Percentiles rank a stretch among this genome's conserved stretches.
phyloP scores from a whole-genome alignment of 2,797 vertebrate species.

The Iguana delicatissima region DNA sequence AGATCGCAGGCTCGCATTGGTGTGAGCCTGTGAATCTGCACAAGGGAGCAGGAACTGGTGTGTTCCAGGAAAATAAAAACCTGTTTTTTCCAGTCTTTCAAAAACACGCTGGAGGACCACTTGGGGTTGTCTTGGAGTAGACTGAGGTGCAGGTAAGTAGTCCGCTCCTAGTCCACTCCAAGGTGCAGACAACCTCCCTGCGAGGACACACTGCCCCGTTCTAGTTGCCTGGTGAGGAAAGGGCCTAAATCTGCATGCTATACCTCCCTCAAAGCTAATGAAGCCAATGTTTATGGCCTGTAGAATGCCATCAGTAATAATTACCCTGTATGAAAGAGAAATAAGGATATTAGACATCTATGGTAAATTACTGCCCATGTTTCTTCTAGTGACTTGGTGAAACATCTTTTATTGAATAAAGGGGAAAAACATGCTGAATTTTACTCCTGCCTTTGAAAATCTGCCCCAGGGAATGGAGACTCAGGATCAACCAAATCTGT shows the following conservation, averaged over 20 bases:
- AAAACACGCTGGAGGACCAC: too few relatives aligned
- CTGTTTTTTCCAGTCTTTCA: too few relatives aligned
- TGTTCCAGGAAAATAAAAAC: too few relatives aligned
- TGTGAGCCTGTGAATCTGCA: too few relatives aligned
- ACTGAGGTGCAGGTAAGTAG: too few relatives aligned
- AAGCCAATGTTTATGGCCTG: conserved; percentile 43
- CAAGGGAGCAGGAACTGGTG: too few relatives aligned
- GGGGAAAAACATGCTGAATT: conserved; percentile 7
- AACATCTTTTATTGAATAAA: not conserved
- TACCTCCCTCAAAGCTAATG: conserved; percentile 50
- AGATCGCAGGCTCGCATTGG: too few relatives aligned
- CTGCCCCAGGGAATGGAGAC: not conserved
- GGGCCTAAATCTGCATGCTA: conserved; percentile 60
- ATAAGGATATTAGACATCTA: not conserved
- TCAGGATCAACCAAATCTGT: not conserved
- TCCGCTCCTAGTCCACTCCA: too few relatives aligned
- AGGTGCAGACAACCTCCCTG: too few relatives aligned
- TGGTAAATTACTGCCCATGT: not conserved
- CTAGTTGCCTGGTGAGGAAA: too few relatives aligned
- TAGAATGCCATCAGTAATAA: conserved; percentile 53
- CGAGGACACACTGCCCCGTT: too few relatives aligned
- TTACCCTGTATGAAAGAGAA: not conserved
- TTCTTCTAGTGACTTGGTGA: not conserved
- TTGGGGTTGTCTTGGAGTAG: too few relatives aligned
- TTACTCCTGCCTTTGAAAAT: conserved; percentile 12